Evolutionary conservation across 2,797 vertebrate species (phyloP), one percentile per base, ranked within the genome.

Genomic region (Synanceia verrucosa): DNA sequence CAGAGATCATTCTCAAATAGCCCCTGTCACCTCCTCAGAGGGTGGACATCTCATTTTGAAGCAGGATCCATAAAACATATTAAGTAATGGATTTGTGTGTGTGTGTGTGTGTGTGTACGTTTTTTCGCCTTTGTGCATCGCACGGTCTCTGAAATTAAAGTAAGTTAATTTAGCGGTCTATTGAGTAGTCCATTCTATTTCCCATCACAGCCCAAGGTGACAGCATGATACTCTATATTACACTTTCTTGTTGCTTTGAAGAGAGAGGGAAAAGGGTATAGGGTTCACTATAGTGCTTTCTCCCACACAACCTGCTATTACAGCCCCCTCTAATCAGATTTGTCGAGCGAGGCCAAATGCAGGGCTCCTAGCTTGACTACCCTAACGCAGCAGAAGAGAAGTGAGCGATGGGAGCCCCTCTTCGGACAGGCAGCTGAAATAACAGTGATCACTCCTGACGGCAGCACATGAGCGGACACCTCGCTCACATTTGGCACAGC

Each of bases 401-500:
- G 52, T 9, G 69, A 83, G 76, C 79, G 65, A 60, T 72, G 41
- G 26, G 57, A 70, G 63, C 57, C 80, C 41, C 55, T 82, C 72
- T 85, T 73, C 81, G 80, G 81, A 86, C 71, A 31, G 75, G 79
- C 73, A 39, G 76, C 84, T 73, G 78, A 80, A 89, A 89, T 91
- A 92, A 91, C 85, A 82, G 84, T 89, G 88, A 91, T 92, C 85
- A 76, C 66, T 88, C 79, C 79, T 86, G 91, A 91, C 89, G 87
- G 91, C 68, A 11, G 76, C 18, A 46, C 80, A 73, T 67, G 86
- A 87, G 83, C 65, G 73, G 71, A 85, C 76, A 66, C 82, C 47
- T 74, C 83, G 76, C 88, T 86, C 84, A 79, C 88, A 89, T 89
- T 90, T 90, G 84, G 88, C 86, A 87, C 66, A 13, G 62, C 67